Conservation (phyloP, 2,113 vertebrate species). For the Lucifuga dentata region DNA sequence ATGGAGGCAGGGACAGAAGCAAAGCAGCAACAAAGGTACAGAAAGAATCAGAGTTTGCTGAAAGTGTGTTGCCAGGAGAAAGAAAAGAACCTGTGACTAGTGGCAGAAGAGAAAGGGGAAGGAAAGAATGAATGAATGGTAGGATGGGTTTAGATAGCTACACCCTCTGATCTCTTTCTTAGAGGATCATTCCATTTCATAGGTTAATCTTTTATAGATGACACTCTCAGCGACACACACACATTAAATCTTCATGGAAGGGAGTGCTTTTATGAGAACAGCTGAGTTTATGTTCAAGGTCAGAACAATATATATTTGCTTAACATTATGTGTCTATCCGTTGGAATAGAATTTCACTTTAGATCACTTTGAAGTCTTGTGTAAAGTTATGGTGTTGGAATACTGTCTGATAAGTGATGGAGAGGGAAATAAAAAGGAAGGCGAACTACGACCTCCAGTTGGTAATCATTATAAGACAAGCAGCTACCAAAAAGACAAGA, state of each 20-base stretch:
- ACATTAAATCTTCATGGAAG: no score
- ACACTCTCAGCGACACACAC: neutral
- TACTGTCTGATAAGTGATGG: no score
- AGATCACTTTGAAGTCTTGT: no score
- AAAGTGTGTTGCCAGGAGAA: slow-evolving; percentile 39
- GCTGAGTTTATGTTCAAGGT: neutral
- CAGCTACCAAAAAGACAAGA: no score
- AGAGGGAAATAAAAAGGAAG: no score
- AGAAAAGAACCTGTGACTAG: slow-evolving; percentile 51
- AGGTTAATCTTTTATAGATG: slow-evolving; percentile 59
- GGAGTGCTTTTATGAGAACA: no score
- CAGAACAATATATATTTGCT: neutral
- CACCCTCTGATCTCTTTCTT: slow-evolving; percentile 58
- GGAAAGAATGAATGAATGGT: slow-evolving; percentile 66
- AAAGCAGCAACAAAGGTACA: slow-evolving; percentile 31
- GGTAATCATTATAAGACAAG: no score
- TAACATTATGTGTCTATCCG: neutral
- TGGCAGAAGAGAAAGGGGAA: slow-evolving; percentile 38
- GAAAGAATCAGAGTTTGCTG: slow-evolving; percentile 52
- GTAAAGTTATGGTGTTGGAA: no score
- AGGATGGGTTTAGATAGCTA: slow-evolving; percentile 60
- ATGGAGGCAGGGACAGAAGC: slow-evolving; percentile 46
- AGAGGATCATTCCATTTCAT: slow-evolving; percentile 48
- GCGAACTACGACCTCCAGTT: no score
- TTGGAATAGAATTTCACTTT: no score